Evolutionary conservation across 2,888 invertebrate genomes (phyloP), one percentile per base, ranked within the genome.

Genomic region (Gastrophysa polygoni): DNA sequence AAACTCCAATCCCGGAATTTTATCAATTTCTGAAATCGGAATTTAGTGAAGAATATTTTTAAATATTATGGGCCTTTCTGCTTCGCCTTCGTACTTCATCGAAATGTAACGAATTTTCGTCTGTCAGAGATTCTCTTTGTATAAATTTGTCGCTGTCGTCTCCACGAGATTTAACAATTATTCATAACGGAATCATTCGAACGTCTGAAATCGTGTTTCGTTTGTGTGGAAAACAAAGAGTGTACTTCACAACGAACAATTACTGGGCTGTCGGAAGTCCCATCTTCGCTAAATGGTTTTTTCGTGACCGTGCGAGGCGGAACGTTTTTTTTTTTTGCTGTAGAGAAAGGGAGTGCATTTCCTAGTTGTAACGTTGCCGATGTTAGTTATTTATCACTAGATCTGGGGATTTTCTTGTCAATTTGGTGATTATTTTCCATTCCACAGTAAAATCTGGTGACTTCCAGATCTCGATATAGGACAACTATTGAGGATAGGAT

Each of bases 281-380:
- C 38, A 43, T 24, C 54, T 38, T 54, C 24, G 21, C 17, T 7
- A 54, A 54, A 54, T 54, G 54, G 54, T 21, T 54, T 52, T 54
- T 54, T 54, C 54, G 54, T 54, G 44, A 54, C 54, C 43, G 16
- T 38, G 16, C 54, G 16, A 17, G 21, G 24, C 44, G 17, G 16
- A 38, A 20, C 38, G 14, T 8, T 24, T 34, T 38, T 24, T 34
- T 38, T 43, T 43, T 16, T 21, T 24, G 16, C 14, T 7, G 14
- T 24, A 2, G 16, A 24, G 24, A 11, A 38, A 29, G 7, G 7
- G 11, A 21, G 34, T 7, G 43, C n/a, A 24, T n/a, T n/a, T n/a
- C n/a, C n/a, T n/a, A n/a, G n/a, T n/a, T n/a, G n/a, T n/a, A n/a
- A n/a, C n/a, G n/a, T n/a, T n/a, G n/a, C n/a, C n/a, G n/a, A n/a